Evolutionary conservation across 2,888 invertebrate species (phyloP), one percentile per base, ranked within the genome.

Genomic region (Hedya salicella): DNA sequence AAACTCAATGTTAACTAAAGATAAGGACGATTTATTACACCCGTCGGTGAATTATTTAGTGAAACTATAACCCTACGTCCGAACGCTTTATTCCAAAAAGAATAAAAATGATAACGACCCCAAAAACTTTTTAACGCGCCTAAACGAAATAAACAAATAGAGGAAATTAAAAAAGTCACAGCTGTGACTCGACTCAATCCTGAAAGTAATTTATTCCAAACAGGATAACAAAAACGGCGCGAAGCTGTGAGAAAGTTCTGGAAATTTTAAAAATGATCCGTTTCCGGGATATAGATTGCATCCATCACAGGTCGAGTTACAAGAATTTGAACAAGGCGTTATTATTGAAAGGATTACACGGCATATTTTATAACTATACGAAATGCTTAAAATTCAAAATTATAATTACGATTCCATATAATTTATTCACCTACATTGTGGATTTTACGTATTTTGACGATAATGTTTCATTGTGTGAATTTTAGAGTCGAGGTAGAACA

Each of bases 111-210:
- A 59, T 68, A 67, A 67, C 53, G 30, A 67, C 30, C 61, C 44
- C 32, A 54, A 52, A 61, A 65, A 57, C 40, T 44, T 63, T 49
- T 63, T 63, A 48, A 66, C 66, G 32, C 61, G 21, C 66, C 61
- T 61, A 48, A 61, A 54, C 54, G 61, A 66, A 61, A 54, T 40
- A 54, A 46, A 75, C 76, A 80, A 80, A 76, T 71, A 73, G 68
- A 81, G 82, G 81, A 85, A 83, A 84, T 82, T 77, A 80, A 86
- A 88, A 83, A 86, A 84, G 76, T 68, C 73, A 80, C 89, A 89
- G 83, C 84, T 88, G 87, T 77, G 72, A 71, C 78, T 63, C 63
- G 56, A 68, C 62, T 70, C 70, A 68, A 63, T 63, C 50, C 70
- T 68, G 70, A 71, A 72, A 75, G 75, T 74, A 85, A 85, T 83